Base-by-base conservation (phyloP, 2,113 vertebrate species). In the Ginglymostoma cirratum region DNA sequence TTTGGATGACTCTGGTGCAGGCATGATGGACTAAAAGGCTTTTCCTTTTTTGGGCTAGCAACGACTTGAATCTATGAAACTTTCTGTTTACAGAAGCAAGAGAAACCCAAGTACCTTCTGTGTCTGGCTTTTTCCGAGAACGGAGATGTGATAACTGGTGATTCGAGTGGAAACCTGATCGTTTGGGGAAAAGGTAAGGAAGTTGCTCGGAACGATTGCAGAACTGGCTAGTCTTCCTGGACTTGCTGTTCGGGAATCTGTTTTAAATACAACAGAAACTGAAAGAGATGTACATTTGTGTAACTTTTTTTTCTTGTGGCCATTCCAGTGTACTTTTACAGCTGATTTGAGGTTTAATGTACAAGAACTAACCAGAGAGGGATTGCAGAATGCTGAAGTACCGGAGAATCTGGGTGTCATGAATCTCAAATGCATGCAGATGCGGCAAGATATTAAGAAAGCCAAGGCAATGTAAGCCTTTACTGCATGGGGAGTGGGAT, bases 101-200 rank as follows among this genome's bases (percentile, higher is more conserved):
- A 99, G 96, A 99, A 99, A 96, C 98, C 99, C 5, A 99, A 99
- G 97, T 99, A 99, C 0, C 97, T 99, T 96, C 96, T 99, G 76
- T 99, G 98, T 42, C 97, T 99, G 95, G 97, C 98, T 2, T 99
- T 99, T 94, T 97, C 98, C 89, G 98, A 99, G 97, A 98, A 98
- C 0, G 99, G 99, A 34, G 98, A 99, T 30, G 98, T 98, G 96
- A 98, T 99, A 96, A 99, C 99, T 0, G 99, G 99, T 96, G 99
- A 99, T 97, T 99, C 99, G 30, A 98, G 98, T 42, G 99, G 99
- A 42, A 99, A 99, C 97, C 97, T 99, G 96, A 99, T 98, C 95
- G 96, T 99, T 96, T 99, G 99, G 99, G 98, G 98, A 80, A 99
- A 98, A 99, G 99, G 99, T 99, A 80, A 96, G 97, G 61, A 61